These are phyloP conservation scores for Phoenicopterus ruber DNA, from an alignment of 2,113 vertebrate genomes.

Conservation along the genomic window DNA sequence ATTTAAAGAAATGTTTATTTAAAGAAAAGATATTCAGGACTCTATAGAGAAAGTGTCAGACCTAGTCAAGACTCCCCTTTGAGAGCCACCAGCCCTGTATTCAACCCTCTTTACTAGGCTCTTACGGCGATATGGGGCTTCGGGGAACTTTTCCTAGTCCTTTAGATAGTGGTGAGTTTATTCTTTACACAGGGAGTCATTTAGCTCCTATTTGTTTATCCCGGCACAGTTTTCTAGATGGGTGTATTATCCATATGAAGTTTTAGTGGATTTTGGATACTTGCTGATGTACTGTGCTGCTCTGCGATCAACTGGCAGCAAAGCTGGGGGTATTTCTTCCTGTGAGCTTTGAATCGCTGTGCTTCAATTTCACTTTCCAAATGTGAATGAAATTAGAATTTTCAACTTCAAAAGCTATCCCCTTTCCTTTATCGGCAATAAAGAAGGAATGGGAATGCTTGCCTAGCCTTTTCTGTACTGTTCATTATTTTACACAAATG, in stretches of 20 bases:
- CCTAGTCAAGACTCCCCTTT: background rate
- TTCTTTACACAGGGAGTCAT: background rate
- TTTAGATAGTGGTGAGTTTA: background rate
- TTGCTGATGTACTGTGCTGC: background rate
- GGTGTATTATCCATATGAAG: background rate
- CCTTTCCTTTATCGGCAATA: background rate
- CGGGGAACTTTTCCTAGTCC: background rate
- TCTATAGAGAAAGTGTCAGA: background rate
- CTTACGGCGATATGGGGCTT: background rate
- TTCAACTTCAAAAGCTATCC: background rate
- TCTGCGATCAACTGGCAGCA: background rate
- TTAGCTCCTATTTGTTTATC: background rate
- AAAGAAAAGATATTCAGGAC: background rate
- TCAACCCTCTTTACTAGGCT: background rate
- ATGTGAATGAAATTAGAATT: background rate
- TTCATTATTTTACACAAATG: constrained; percentile 25
- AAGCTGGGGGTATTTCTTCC: background rate
- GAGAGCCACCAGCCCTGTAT: background rate
- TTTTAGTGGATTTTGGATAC: background rate
- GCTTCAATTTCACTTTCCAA: background rate
- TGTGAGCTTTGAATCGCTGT: background rate
- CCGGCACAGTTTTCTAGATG: background rate
- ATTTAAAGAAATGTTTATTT: background rate
- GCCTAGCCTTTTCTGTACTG: background rate
- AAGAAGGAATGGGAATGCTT: background rate